Conservation (phyloP, 1,140 invertebrate genomes). For the Procambarus virginalis region DNA sequence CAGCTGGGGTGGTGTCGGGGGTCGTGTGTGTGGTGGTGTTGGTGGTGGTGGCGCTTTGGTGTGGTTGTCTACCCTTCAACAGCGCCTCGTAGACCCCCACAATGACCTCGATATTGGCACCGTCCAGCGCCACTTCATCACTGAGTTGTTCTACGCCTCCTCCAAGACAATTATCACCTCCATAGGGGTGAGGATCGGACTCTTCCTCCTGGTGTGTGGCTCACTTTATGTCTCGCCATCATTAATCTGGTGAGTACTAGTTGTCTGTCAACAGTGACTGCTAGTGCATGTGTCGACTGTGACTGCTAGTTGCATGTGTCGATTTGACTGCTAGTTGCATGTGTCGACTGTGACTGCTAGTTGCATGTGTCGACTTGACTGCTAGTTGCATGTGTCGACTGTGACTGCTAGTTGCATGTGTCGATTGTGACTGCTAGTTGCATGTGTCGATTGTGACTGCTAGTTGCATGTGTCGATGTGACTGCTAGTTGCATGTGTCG, state of each 20-base stretch:
- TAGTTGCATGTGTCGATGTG: no score
- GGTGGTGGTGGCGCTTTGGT: constrained; percentile 78
- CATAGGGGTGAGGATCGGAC: constrained; percentile 77
- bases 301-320: no score
- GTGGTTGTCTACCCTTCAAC: constrained; percentile 81
- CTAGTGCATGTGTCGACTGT: no score
- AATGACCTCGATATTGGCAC: constrained; percentile 74
- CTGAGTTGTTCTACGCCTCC: constrained; percentile 75
- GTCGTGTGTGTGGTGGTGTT: constrained; percentile 73
- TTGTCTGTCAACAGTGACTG: no score
- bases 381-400: no score
- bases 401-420: no score
- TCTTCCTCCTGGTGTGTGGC: constrained; percentile 81
- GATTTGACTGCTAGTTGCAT: no score
- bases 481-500: no score
- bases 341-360: no score
- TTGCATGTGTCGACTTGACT: no score
- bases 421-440: no score
- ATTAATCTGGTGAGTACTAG: constrained; percentile 76
- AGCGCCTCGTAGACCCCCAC: constrained; percentile 73
- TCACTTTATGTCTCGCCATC: constrained; percentile 80
- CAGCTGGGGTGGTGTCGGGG: constrained; percentile 70
- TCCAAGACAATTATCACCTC: constrained; percentile 78
- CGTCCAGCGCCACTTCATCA: constrained; percentile 70
- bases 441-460: no score